phyloP scores from a whole-genome alignment of 2,888 invertebrate species.

The Auanema freiburgensis region DNA sequence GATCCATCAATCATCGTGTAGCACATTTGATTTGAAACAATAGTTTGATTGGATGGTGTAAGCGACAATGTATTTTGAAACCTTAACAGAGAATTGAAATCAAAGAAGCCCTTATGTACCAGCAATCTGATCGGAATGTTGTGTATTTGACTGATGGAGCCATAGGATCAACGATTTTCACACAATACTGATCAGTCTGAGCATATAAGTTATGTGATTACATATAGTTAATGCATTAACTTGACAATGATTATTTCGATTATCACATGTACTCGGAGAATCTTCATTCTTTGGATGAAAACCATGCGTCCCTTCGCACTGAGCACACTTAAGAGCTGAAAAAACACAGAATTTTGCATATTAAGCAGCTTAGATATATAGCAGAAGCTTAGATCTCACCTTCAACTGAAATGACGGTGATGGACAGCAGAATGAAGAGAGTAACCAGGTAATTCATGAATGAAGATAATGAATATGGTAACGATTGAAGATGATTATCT shows the following conservation, averaged over 20 bases:
- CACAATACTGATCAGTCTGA: slow-evolving; percentile 24
- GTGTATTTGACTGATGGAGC: slow-evolving; percentile 13
- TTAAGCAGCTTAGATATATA: too few species aligned
- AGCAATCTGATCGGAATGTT: slow-evolving; percentile 25
- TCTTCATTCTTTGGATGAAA: slow-evolving; percentile 13
- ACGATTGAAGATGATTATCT: too few species aligned
- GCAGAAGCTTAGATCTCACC: too few species aligned
- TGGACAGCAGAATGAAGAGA: too few species aligned
- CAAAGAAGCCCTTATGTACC: not conserved
- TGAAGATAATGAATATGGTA: too few species aligned
- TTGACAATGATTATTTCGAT: slow-evolving; percentile 26
- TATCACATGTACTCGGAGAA: slow-evolving; percentile 20
- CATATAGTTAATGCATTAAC: too few species aligned
- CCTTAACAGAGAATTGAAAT: slow-evolving; percentile 1
- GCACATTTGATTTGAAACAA: slow-evolving; percentile 16
- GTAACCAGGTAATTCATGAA: too few species aligned
- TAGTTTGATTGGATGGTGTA: slow-evolving; percentile 18
- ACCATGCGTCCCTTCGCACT: slow-evolving; percentile 24
- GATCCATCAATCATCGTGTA: slow-evolving; percentile 22
- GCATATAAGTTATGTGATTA: not conserved
- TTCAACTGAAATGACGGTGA: too few species aligned
- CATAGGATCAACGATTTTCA: slow-evolving; percentile 28
- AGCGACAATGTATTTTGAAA: slow-evolving; percentile 20
- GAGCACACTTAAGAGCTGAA: slow-evolving; percentile 14
- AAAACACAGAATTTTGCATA: too few species aligned